phyloP scores from a whole-genome alignment of 2,797 vertebrate genomes.

The Poeciliopsis infans region DNA sequence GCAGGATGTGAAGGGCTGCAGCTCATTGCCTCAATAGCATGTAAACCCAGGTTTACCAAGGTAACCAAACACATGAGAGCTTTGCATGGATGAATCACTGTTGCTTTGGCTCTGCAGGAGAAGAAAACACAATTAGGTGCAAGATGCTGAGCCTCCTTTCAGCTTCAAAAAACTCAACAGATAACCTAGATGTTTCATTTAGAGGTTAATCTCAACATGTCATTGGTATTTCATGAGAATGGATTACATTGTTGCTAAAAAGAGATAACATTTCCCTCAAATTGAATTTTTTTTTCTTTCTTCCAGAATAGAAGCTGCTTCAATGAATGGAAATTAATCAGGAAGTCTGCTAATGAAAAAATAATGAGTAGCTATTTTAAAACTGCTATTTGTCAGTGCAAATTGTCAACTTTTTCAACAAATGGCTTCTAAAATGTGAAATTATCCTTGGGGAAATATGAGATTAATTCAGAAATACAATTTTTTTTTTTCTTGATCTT shows the following conservation, averaged over 20 bases:
- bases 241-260: not conserved
- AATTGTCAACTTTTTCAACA: not conserved
- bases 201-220: not conserved
- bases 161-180: not conserved
- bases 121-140: constrained; percentile 8
- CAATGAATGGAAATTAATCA: constrained; percentile 2
- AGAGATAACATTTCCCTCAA: not conserved
- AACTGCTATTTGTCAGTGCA: not conserved
- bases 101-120: constrained; percentile 12
- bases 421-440: not conserved
- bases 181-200: not conserved
- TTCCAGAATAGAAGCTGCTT: not conserved
- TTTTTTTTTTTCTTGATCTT: not conserved
- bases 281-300: not conserved
- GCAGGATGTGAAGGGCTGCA: not conserved
- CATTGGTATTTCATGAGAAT: not conserved
- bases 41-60: not conserved
- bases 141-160: not conserved
- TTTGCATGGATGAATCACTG: not conserved
- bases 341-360: constrained; percentile 6
- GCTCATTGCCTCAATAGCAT: not conserved
- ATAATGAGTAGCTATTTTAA: constrained; percentile 17
- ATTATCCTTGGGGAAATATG: not conserved
- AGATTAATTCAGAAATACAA: not conserved
- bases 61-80: constrained; percentile 12